Evolutionary conservation across 1,140 invertebrate genomes (phyloP), one percentile per base, ranked within the genome.

Genomic region (Danaus melanippus): DNA sequence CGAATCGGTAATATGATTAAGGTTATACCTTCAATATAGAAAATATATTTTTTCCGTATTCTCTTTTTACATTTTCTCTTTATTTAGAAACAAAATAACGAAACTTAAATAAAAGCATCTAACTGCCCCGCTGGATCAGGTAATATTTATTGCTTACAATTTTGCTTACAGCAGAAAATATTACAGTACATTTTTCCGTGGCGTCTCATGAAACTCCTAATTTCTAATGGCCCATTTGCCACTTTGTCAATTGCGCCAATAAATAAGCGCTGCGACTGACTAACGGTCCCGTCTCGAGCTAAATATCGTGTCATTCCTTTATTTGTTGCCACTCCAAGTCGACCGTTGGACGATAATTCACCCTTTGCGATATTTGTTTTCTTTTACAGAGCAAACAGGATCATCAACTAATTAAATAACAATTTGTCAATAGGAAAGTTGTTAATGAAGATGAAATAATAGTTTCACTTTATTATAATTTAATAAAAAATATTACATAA

Each of bases 161-260:
- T 81, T 80, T 72, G 77, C 75, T 73, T 79, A 76, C 73, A 70
- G 62, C 63, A 54, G 62, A 64, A 84, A 81, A 80, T 84, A 84
- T 79, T 69, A 72, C 73, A 58, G 68, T 74, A 77, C 76, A 84
- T 84, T 84, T 84, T 82, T 81, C 75, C 73, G 62, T 63, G 56
- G 68, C 59, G 56, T 66, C 64, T 68, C 69, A 64, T 63, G 61
- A 58, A 79, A 72, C 72, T 77, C 71, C 73, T 83, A 81, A 84
- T 84, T 84, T 83, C 79, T 84, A 83, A 84, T 84, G 81, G 81
- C 52, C 78, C 79, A 84, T 83, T 84, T 84, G 74, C 81, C 78
- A 84, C 81, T 84, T 84, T 84, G 81, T 82, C 81, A 81, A 84
- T 84, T 80, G 79, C 79, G 55, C 67, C 73, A 74, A 84, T 84